Evolutionary conservation across 2,888 invertebrate genomes (phyloP).

Genomic region (Trachelus stipa): DNA sequence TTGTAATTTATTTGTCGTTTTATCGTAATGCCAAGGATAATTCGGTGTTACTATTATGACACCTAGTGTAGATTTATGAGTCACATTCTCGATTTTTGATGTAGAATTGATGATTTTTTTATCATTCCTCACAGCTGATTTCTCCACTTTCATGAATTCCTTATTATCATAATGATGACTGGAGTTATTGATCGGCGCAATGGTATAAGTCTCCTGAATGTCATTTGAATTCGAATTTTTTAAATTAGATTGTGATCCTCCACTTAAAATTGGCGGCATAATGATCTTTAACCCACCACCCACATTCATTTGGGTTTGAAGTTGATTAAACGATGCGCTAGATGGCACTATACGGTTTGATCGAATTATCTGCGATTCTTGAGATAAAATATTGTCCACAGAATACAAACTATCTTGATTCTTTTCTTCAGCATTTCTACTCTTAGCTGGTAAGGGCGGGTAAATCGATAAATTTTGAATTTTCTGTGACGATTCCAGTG

Average conservation of each 20-base stretch:
- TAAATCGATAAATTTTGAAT: not conserved
- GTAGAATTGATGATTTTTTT: not conserved
- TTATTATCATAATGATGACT: not conserved
- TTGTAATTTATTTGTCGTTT: not conserved
- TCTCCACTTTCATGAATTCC: not conserved
- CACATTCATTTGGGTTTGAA: not conserved
- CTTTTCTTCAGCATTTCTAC: not conserved
- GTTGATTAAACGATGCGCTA: not conserved
- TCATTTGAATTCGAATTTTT: not conserved
- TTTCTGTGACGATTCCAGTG: not conserved
- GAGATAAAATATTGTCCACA: not conserved
- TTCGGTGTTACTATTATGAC: not conserved
- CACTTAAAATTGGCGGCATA: not conserved
- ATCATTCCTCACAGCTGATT: not conserved
- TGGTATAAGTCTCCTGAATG: not conserved
- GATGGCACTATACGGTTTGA: not conserved
- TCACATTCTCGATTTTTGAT: not conserved
- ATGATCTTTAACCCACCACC: not conserved
- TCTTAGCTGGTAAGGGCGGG: not conserved
- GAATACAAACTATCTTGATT: not conserved
- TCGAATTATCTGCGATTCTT: not conserved
- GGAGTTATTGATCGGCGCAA: not conserved
- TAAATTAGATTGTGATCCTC: not conserved
- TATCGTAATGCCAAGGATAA: not conserved
- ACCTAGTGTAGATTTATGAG: not conserved